phyloP scores from a whole-genome alignment of 2,797 vertebrate genomes.

The Pipistrellus kuhlii region DNA sequence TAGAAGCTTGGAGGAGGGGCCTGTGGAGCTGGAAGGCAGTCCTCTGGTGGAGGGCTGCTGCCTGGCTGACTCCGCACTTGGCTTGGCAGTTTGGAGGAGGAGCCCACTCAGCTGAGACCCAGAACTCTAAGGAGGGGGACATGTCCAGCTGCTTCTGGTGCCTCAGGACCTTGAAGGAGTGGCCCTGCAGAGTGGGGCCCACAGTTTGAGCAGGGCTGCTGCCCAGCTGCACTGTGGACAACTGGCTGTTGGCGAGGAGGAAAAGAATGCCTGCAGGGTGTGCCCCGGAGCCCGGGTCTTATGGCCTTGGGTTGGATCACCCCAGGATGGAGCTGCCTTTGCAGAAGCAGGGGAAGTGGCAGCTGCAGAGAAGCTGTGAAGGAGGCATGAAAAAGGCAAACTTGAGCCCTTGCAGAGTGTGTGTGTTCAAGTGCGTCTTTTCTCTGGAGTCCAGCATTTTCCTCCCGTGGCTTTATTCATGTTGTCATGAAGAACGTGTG shows the following conservation, averaged over 20 bases:
- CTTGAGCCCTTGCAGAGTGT: neutral
- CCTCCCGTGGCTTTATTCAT: constrained; percentile 10
- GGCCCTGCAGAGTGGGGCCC: neutral
- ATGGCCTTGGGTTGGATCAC: neutral
- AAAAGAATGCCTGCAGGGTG: neutral
- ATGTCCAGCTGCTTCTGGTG: neutral
- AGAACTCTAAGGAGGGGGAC: neutral
- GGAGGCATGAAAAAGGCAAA: neutral
- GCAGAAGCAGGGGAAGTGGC: neutral
- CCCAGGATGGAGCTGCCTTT: neutral
- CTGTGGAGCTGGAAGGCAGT: neutral
- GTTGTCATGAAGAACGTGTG: neutral
- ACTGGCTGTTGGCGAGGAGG: too few relatives aligned
- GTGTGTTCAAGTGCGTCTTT: neutral
- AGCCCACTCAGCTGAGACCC: neutral
- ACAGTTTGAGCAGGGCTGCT: neutral
- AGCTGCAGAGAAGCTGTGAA: neutral
- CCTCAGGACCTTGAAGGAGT: neutral
- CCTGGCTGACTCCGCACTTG: neutral
- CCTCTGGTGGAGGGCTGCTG: neutral
- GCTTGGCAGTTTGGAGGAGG: neutral
- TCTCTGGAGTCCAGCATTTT: neutral
- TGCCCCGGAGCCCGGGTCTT: neutral
- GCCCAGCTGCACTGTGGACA: neutral
- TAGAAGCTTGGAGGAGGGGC: neutral